Evolutionary conservation across 2,888 invertebrate species (phyloP).

Genomic region (Athetis lepigone): DNA sequence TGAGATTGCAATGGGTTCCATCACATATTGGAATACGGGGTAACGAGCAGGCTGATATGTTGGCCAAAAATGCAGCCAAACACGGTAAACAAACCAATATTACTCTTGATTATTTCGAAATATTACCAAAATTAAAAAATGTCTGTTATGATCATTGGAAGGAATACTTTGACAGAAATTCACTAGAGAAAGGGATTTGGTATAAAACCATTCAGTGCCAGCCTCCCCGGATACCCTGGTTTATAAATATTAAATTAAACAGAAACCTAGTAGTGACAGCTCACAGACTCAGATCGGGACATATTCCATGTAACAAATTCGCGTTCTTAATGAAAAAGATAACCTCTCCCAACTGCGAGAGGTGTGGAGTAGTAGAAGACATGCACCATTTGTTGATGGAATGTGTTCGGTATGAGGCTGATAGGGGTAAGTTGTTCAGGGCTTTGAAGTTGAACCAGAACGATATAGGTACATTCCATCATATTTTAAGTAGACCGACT

Average conservation of each 20-base stretch:
- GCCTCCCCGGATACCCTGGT: no score
- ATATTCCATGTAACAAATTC: neutral
- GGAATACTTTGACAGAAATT: neutral
- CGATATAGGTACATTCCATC: no score
- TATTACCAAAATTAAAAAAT: neutral
- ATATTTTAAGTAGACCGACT: no score
- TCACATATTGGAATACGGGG: neutral
- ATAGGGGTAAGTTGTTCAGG: no score
- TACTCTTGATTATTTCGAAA: neutral
- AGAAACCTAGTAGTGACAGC: no score
- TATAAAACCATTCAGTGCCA: no score
- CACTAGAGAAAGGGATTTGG: no score
- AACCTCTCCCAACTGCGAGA: neutral
- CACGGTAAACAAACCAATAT: neutral
- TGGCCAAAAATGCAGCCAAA: neutral
- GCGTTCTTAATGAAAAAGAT: neutral
- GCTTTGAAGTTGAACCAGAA: no score
- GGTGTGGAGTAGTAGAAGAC: neutral
- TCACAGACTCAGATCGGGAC: neutral
- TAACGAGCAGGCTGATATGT: neutral
- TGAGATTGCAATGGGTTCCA: conserved; percentile 15
- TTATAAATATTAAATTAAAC: no score
- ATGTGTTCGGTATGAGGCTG: neutral
- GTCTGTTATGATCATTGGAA: neutral
- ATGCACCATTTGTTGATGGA: neutral